A percentile compares a stretch with the other conserved stretches of the same genome.
phyloP scores from a whole-genome alignment of 2,113 vertebrate genomes.

The Lycaon pictus region DNA sequence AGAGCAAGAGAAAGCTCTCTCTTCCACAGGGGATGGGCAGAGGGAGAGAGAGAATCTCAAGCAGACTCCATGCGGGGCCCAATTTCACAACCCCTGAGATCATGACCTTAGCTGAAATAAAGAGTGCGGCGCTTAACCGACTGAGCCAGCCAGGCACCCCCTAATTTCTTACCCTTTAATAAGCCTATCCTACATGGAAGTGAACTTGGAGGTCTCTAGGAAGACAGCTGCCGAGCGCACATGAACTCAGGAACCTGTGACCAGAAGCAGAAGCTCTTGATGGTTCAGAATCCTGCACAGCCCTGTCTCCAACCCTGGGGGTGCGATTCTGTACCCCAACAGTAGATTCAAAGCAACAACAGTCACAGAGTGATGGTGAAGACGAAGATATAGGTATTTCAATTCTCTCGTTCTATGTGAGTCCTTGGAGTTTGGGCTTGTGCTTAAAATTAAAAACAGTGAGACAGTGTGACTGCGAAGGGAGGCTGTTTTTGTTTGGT shows the following conservation, averaged over 20 bases:
- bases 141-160: not conserved
- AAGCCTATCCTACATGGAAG: not conserved
- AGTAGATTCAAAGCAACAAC: not conserved
- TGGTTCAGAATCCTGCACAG: not conserved
- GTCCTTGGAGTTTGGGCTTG: not conserved
- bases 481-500: not conserved
- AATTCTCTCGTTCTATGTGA: not conserved
- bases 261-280: not conserved
- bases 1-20: too few species aligned
- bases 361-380: not conserved
- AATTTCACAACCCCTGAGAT: not conserved
- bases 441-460: not conserved
- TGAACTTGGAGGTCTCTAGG: not conserved
- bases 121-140: not conserved
- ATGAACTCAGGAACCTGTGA: not conserved
- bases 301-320: not conserved
- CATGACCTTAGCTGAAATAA: not conserved
- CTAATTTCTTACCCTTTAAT: not conserved
- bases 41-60: too few species aligned
- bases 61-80: too few species aligned
- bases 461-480: rapidly evolving
- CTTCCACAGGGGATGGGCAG: not conserved
- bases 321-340: not conserved
- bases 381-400: too few species aligned
- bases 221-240: not conserved